Percentiles rank a stretch among this genome's conserved stretches.
Conservation (phyloP, 2,113 vertebrate species). For the Oceanodroma tethys region DNA sequence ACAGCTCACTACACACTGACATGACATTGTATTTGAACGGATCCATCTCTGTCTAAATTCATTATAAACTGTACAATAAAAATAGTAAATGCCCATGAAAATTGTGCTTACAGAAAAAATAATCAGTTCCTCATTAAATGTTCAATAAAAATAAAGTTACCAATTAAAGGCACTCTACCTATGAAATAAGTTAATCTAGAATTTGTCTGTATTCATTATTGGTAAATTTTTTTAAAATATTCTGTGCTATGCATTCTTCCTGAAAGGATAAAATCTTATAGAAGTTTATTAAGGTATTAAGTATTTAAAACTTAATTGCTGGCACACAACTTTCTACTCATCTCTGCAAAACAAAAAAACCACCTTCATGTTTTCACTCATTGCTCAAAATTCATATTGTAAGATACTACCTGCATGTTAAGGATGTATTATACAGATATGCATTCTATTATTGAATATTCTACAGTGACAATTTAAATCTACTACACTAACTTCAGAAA, state of each 20-base stretch:
- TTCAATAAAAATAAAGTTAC: background rate
- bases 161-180: background rate
- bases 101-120: background rate
- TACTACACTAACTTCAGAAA: background rate
- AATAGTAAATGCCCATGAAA: background rate
- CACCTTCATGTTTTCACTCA: background rate
- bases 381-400: background rate
- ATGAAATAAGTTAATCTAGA: background rate
- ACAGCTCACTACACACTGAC: background rate
- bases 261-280: background rate
- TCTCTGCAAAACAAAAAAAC: background rate
- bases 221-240: background rate
- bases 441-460: accelerated
- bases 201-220: background rate
- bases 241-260: background rate
- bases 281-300: background rate
- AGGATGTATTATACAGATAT: background rate
- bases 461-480: background rate
- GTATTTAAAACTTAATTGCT: background rate
- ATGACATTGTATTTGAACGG: background rate
- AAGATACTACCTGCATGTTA: accelerated
- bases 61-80: background rate
- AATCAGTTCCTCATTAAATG: background rate
- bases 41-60: background rate
- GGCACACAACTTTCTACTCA: background rate